phyloP scores from a whole-genome alignment of 1,140 invertebrate species.

The Caerostris darwini region DNA sequence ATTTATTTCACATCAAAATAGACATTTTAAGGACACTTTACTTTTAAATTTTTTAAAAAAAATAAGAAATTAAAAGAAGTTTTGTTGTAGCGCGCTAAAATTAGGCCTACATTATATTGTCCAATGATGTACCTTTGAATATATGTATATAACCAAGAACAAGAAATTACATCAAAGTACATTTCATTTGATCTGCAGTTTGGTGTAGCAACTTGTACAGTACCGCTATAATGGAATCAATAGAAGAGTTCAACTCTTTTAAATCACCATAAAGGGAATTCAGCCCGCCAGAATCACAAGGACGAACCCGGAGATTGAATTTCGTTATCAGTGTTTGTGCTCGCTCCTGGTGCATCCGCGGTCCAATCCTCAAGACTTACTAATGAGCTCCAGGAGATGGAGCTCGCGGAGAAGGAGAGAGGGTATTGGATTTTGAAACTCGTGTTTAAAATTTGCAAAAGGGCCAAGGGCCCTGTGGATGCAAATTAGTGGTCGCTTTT shows the following conservation, averaged over 20 bases:
- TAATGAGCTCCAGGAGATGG: background rate
- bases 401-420: background rate
- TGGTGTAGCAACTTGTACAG: too few relatives aligned
- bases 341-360: background rate
- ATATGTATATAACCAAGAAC: too few relatives aligned
- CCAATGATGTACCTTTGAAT: too few relatives aligned
- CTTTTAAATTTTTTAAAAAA: too few relatives aligned
- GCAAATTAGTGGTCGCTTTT: conserved; percentile 44
- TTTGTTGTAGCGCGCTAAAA: too few relatives aligned
- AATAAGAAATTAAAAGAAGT: too few relatives aligned
- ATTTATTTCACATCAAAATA: too few relatives aligned
- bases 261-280: background rate
- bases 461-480: conserved; percentile 10
- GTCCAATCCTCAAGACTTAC: background rate
- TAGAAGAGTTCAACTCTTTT: background rate
- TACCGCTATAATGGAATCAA: background rate
- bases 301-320: background rate
- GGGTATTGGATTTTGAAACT: conserved; percentile 30
- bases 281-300: background rate
- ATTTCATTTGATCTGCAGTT: too few relatives aligned
- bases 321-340: background rate
- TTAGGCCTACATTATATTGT: too few relatives aligned
- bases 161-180: too few relatives aligned
- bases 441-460: background rate
- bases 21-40: too few relatives aligned